Percentiles rank a stretch among this genome's conserved stretches.
These are phyloP conservation scores for Fundulus diaphanus DNA, from an alignment of 2,797 vertebrate genomes.

Conservation along the genomic window DNA sequence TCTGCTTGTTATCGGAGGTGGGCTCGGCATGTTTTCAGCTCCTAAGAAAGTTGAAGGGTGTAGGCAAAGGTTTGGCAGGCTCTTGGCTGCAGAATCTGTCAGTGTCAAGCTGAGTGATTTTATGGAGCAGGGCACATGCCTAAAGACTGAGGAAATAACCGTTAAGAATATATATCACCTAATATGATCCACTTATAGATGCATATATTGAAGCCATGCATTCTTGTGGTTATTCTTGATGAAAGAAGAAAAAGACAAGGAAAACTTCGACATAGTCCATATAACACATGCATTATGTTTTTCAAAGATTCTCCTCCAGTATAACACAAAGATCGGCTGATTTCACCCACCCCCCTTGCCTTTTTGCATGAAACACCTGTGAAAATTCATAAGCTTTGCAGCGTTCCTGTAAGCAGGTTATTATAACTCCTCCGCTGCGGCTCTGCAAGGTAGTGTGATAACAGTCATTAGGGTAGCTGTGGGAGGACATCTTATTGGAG, in stretches of 20 bases:
- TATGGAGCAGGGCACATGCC: conserved; percentile 34
- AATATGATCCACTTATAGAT: neutral
- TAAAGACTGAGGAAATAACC: neutral
- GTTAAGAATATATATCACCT: conserved; percentile 12
- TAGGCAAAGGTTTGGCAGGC: conserved; percentile 71
- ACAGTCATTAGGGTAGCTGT: conserved; percentile 82
- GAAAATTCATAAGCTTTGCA: conserved; percentile 24
- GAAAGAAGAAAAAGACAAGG: neutral
- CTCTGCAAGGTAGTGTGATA: conserved; percentile 80
- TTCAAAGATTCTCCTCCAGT: conserved; percentile 20
- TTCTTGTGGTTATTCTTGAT: neutral
- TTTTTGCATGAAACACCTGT: conserved; percentile 57
- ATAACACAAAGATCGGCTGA: conserved; percentile 23
- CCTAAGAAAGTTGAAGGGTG: conserved; percentile 62
- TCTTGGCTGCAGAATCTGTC: conserved; percentile 59
- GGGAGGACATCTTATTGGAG: conserved; percentile 81
- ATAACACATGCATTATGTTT: neutral
- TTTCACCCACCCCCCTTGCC: conserved; percentile 39
- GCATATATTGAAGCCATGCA: neutral
- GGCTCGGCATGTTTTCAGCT: conserved; percentile 75
- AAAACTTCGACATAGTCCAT: neutral
- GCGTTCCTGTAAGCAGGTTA: conserved; percentile 60
- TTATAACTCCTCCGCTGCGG: conserved; percentile 71
- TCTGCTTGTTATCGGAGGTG: conserved; percentile 72
- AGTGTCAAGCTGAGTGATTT: conserved; percentile 53